phyloP scores from a whole-genome alignment of 2,888 invertebrate species.

The Agriopis aurantiaria region DNA sequence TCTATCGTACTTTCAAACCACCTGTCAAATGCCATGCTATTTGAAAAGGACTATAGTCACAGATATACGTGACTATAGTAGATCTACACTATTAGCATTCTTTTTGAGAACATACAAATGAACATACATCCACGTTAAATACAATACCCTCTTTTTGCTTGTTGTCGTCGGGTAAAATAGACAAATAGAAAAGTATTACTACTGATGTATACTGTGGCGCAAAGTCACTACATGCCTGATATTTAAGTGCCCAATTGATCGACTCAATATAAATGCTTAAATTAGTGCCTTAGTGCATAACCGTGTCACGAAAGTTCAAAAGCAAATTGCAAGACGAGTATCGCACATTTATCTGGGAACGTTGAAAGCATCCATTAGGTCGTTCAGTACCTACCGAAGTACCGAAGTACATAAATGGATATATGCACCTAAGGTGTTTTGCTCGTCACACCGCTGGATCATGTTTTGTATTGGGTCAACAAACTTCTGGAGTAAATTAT shows the following conservation, averaged over 20 bases:
- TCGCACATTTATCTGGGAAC: conserved; percentile 74
- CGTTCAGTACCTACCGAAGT: conserved; percentile 31
- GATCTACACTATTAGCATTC: too few species aligned
- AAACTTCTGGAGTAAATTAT: conserved; percentile 3
- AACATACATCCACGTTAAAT: too few species aligned
- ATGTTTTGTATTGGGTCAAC: conserved; percentile 54
- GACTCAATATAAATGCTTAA: conserved; percentile 67
- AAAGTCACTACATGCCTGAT: conserved; percentile 39
- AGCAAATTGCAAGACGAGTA: conserved; percentile 70
- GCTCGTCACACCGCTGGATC: conserved; percentile 56
- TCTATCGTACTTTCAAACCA: too few species aligned
- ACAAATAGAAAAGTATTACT: neutral
- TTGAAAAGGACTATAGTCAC: too few species aligned
- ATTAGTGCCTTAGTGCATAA: conserved; percentile 75
- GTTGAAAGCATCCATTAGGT: conserved; percentile 79
- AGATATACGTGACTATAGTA: too few species aligned
- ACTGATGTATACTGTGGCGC: neutral
- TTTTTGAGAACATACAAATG: too few species aligned
- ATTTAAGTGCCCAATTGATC: conserved; percentile 63
- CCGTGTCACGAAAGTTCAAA: conserved; percentile 74
- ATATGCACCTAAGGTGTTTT: conserved; percentile 76
- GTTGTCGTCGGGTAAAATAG: too few species aligned
- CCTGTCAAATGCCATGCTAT: too few species aligned
- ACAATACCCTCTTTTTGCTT: too few species aligned
- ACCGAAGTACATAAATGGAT: conserved; percentile 68